Base-by-base conservation (phyloP, 2,113 vertebrate species). In the Gobio gobio region DNA sequence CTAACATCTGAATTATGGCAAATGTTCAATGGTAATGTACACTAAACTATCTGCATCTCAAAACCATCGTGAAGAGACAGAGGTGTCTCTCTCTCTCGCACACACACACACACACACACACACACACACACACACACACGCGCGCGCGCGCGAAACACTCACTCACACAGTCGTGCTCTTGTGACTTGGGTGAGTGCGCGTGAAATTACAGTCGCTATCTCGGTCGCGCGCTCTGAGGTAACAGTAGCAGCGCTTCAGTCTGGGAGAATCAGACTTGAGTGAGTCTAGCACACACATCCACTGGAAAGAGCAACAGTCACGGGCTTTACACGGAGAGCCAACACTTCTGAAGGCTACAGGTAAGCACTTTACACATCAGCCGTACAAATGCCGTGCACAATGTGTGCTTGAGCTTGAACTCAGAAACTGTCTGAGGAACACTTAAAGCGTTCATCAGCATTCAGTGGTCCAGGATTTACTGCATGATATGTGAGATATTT, bases 161-260 rank as follows among this genome's bases (percentile, higher is more conserved):
- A 10, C 74, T 0, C 68, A 20, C 47, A 54, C 80, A 13, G 56
- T 24, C 81, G 73, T 86, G 63, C 33, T 84, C 82, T 26, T 87
- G 66, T 81, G 76, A 80, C 76, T 87, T 40, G 61, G 45, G 82
- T 68, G 64, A 73, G 45, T 45, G 86, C 70, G 86, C 64, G n/a
- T 84, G 86, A 80, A 80, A 87, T 80, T 84, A 56, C 76, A 66
- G 75, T 75, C 82, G 82, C 66, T 72, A 56, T 73, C 82, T 86
- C 82, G 13, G n/a, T 82, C 78, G 59, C 8, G 85, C 78, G 79
- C 73, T n/a, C 80, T 77, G 68, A 80, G 40, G 76, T 75, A 74
- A 61, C 78, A 40, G 74, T 36, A 36, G 49, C 74, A 56, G 51
- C 22, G 49, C 47, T 33, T 36, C 74, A 56, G 78, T 14, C 63